Base-by-base conservation (phyloP, 2,797 vertebrate genomes). In the Mionectes olivaceus region DNA sequence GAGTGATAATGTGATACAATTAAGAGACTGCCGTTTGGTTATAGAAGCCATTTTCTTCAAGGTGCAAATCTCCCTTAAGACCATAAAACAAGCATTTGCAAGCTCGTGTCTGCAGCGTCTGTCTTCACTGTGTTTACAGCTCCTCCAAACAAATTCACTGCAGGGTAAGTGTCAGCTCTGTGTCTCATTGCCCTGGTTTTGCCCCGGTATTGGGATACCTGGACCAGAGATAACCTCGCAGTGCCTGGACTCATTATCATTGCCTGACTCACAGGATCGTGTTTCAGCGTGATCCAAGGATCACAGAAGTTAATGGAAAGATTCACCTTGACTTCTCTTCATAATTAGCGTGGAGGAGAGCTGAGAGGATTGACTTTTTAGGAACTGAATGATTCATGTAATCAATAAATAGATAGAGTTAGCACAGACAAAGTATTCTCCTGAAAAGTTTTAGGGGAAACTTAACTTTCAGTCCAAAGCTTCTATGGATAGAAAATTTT, bases 261-360 rank as follows among this genome's bases (percentile, higher is more conserved):
- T 30, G 35, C 25, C 56, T 1, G 0, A 2, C 61, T 78, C n/a
- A 0, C 46, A 33, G 32, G 60, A 57, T 91, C 9, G 0, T 32
- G 47, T 94, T 87, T 71, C 87, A 69, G 73, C 11, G 73, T 28
- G 55, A 81, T 65, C 82, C 65, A 81, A 65, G 78, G 89, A 89
- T 55, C 79, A 52, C 46, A 61, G 74, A 84, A 95, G 65, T 95
- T 89, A 96, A 94, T 92, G 92, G 87, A 83, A 93, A 91, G 87
- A 86, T 65, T 94, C 93, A 91, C 83, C 82, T 73, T 91, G 67
- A 88, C 74, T 89, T 76, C 57, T 2, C 4, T 14, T 64, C 41
- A 46, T 86, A 83, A 90, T 84, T 37, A 94, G 56, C 19, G 52
- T 87, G 55, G 70, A 65, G 50, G 39, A 85, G 65, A 83, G 69